phyloP scores from a whole-genome alignment of 2,113 vertebrate genomes.

The Cyprinus carpio region DNA sequence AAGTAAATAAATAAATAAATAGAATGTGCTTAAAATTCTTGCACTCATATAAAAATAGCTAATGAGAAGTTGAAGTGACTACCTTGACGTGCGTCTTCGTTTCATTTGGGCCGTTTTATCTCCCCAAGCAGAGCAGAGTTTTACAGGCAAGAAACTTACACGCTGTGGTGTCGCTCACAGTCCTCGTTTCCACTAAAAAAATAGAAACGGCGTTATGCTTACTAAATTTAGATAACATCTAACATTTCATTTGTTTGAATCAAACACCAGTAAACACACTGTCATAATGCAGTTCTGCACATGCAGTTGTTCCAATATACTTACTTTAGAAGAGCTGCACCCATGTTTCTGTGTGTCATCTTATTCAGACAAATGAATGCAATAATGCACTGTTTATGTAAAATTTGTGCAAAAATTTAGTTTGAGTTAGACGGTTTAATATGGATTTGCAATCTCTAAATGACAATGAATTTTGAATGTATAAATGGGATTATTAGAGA shows the following conservation, averaged over 20 bases:
- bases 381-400: background rate
- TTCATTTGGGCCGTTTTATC: slow-evolving; percentile 64
- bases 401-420: background rate
- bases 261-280: slow-evolving; percentile 10
- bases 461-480: background rate
- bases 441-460: no score
- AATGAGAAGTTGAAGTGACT: slow-evolving; percentile 54
- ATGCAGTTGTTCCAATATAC: slow-evolving; percentile 34
- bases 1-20: background rate
- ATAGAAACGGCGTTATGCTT: slow-evolving; percentile 64
- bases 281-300: slow-evolving; percentile 1
- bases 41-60: background rate
- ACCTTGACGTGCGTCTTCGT: slow-evolving; percentile 68
- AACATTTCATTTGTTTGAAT: slow-evolving; percentile 10
- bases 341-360: slow-evolving; percentile 12
- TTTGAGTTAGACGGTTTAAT: background rate
- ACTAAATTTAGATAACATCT: slow-evolving; percentile 36
- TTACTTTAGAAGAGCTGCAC: slow-evolving; percentile 45
- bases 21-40: background rate
- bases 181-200: slow-evolving; percentile 67
- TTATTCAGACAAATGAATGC: background rate
- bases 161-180: slow-evolving; percentile 45
- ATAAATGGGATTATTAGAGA: background rate
- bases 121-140: slow-evolving; percentile 62
- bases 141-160: slow-evolving; percentile 67